Base-by-base conservation (phyloP, 2,888 invertebrate species). In the Branchinecta sandiegonensis region DNA sequence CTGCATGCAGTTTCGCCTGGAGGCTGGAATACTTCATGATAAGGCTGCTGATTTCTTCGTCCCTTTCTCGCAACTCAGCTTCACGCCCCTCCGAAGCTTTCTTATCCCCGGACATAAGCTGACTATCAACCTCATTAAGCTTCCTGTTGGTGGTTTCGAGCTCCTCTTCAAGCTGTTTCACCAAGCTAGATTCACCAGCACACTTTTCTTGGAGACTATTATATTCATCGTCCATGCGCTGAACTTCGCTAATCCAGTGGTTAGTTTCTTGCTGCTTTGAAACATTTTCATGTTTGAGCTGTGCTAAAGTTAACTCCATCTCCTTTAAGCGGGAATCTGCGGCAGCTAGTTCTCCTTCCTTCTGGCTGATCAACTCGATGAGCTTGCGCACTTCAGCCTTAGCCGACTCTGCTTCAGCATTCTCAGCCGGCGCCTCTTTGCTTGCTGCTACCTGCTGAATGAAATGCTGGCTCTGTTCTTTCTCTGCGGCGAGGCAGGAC, bases 31-130 rank as follows among this genome's bases (percentile, higher is more conserved):
- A 56, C 23, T 56, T 56, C 63, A 56, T 56, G 23, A 56, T 56
- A 10, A 56, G 63, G 63, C 63, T 56, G 23, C 63, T 56, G 23
- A 56, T 56, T 56, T 56, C 63, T 10, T 56, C 63, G 23, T 56
- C 63, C 63, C 63, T 56, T 23, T 56, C 63, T 56, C 63, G 9
- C 23, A 56, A 56, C 23, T 56, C 63, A 56, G 63, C 63, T 11
- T 56, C 14, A 17, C 8, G 10, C 8, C 14, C 63, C 9, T 8
- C 63, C n/a, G 63, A 56, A 37, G 6, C 37, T 37, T 37, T 6
- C 63, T 56, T n/a, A n/a, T 56, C 14, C 23, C 9, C 14, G n/a
- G n/a, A 23, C 63, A 10, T 10, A n/a, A 56, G 63, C 63, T 56
- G 63, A 9, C 9, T 11, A 9, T 8, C 63, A 11, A 56, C 11